Evolutionary conservation across 2,888 invertebrate species (phyloP).

Genomic region (Cenopis cana): DNA sequence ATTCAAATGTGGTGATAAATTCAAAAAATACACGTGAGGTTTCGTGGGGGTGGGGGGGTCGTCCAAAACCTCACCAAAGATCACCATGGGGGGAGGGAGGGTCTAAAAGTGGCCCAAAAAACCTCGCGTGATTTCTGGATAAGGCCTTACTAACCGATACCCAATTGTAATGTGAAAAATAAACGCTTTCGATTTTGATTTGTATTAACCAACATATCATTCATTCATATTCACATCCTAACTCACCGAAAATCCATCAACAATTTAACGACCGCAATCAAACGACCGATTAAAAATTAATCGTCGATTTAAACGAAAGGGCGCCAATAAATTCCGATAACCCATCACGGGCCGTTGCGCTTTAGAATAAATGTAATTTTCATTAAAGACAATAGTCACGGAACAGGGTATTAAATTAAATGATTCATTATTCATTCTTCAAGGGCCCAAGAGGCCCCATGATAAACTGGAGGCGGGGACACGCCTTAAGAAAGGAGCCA

Average conservation of each 20-base stretch:
- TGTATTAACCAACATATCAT: no score
- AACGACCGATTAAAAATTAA: constrained; percentile 31
- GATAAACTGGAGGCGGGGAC: constrained; percentile 36
- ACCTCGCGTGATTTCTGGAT: no score
- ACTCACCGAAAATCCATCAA: constrained; percentile 10
- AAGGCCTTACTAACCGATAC: no score
- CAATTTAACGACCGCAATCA: constrained; percentile 24
- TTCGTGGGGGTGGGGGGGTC: no score
- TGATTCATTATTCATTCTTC: constrained; percentile 40
- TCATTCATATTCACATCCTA: not conserved
- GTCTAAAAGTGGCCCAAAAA: no score
- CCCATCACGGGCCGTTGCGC: constrained; percentile 25
- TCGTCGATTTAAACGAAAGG: constrained; percentile 28
- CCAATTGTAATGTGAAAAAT: no score
- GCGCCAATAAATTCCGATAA: constrained; percentile 28
- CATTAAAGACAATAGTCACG: constrained; percentile 30
- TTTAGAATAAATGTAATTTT: constrained; percentile 42
- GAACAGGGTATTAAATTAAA: constrained; percentile 41
- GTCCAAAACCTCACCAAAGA: no score
- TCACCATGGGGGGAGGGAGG: no score
- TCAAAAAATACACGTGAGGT: no score
- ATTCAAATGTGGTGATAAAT: no score
- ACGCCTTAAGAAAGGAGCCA: not conserved
- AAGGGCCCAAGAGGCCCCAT: constrained; percentile 17
- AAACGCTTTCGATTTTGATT: no score